These are phyloP conservation scores for Macaca fascicularis DNA, from an alignment of 2,113 vertebrate genomes.

Conservation along the genomic window T2T-MFA8v1.1 NC_088385.1:85797501-85798000, in stretches of 20 bases:
- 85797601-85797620: neutral
- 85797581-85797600: neutral
- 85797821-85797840: neutral
- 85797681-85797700: neutral
- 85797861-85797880: neutral
- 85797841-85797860: neutral
- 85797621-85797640: conserved; percentile 1
- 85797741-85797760: neutral
- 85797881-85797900: neutral
- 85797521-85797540: neutral
- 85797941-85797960: neutral
- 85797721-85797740: neutral
- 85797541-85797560: neutral
- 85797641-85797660: neutral
- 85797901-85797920: neutral
- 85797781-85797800: neutral
- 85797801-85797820: neutral
- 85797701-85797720: neutral
- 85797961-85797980: neutral
- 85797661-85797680: neutral
- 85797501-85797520: neutral
- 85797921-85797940: neutral
- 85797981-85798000: neutral
- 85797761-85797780: neutral
- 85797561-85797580: neutral